Percentiles rank a stretch among this genome's conserved stretches.
These are phyloP conservation scores for Hemitrygon akajei DNA, from an alignment of 2,797 vertebrate genomes.

Conservation along the genomic window DNA sequence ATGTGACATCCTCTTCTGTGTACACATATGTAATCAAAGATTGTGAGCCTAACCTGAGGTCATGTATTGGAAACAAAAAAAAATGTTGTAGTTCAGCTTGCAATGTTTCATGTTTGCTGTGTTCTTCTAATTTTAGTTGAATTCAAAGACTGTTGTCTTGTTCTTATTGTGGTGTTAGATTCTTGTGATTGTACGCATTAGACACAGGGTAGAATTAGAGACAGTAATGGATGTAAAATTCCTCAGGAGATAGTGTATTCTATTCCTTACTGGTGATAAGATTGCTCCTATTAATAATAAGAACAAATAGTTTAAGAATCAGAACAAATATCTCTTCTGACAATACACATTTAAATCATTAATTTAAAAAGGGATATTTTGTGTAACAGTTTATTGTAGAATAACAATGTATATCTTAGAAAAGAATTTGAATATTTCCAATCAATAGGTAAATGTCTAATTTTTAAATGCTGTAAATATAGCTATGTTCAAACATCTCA, in stretches of 20 bases:
- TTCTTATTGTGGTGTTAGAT: conserved; percentile 82
- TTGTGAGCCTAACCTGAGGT: conserved; percentile 91
- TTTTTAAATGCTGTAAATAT: conserved; percentile 95
- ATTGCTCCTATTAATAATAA: conserved; percentile 81
- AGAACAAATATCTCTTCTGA: conserved; percentile 75
- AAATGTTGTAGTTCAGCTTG: conserved; percentile 80
- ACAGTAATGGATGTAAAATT: conserved; percentile 85
- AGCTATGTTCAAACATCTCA: conserved; percentile 75
- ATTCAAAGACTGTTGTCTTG: conserved; percentile 75
- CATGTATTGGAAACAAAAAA: conserved; percentile 75
- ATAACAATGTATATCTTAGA: conserved; percentile 96
- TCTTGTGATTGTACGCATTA: conserved; percentile 84
- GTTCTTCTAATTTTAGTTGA: conserved; percentile 75
- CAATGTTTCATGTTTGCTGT: conserved; percentile 91
- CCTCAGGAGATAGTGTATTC: conserved; percentile 80
- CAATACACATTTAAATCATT: conserved; percentile 76
- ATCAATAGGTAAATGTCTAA: conserved; percentile 81
- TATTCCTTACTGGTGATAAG: conserved; percentile 74
- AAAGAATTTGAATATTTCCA: conserved; percentile 84
- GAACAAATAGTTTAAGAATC: conserved; percentile 59
- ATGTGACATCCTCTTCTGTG: conserved; percentile 92
- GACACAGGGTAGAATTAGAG: conserved; percentile 93
- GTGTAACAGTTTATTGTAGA: conserved; percentile 93
- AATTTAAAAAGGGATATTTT: conserved; percentile 92
- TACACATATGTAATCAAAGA: conserved; percentile 98